A percentile compares a stretch with the other conserved stretches of the same genome.
These are phyloP conservation scores for Oppia nitens DNA, from an alignment of 1,140 invertebrate genomes.

Conservation along the genomic window DNA sequence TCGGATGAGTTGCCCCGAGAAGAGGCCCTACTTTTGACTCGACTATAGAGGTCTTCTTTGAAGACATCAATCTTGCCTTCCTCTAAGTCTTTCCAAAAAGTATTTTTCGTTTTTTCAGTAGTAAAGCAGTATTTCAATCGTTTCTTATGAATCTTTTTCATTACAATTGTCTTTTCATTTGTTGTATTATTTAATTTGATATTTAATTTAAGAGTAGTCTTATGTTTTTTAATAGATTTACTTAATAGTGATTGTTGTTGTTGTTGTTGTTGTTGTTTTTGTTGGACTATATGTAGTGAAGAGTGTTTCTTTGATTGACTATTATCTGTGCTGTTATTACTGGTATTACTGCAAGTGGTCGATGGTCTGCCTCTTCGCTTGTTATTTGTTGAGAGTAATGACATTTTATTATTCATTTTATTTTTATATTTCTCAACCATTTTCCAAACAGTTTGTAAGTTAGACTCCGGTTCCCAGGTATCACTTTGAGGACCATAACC, in stretches of 20 bases:
- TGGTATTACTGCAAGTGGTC: background rate
- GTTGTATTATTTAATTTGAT: background rate
- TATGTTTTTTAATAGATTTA: background rate
- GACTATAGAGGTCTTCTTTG: slow-evolving; percentile 27
- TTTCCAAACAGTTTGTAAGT: slow-evolving; percentile 33
- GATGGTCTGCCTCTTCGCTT: background rate
- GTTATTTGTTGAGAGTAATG: background rate
- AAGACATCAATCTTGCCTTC: slow-evolving; percentile 26
- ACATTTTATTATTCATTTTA: slow-evolving; percentile 17
- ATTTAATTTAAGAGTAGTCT: background rate
- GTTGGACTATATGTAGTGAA: background rate
- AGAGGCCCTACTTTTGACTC: slow-evolving; percentile 21
- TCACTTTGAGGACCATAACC: slow-evolving; percentile 51
- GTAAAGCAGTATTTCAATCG: background rate
- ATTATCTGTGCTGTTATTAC: background rate
- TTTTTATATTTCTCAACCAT: slow-evolving; percentile 25
- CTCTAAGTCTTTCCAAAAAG: slow-evolving; percentile 29
- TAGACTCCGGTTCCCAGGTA: slow-evolving; percentile 60
- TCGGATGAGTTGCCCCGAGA: background rate
- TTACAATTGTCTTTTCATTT: too few relatives aligned
- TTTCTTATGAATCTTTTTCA: background rate
- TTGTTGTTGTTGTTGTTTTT: too few relatives aligned
- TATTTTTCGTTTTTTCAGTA: slow-evolving; percentile 24
- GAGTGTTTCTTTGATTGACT: background rate
- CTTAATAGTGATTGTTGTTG: too few relatives aligned